Evolutionary conservation across 2,888 invertebrate species (phyloP).

Genomic region (Phortica okadai): DNA sequence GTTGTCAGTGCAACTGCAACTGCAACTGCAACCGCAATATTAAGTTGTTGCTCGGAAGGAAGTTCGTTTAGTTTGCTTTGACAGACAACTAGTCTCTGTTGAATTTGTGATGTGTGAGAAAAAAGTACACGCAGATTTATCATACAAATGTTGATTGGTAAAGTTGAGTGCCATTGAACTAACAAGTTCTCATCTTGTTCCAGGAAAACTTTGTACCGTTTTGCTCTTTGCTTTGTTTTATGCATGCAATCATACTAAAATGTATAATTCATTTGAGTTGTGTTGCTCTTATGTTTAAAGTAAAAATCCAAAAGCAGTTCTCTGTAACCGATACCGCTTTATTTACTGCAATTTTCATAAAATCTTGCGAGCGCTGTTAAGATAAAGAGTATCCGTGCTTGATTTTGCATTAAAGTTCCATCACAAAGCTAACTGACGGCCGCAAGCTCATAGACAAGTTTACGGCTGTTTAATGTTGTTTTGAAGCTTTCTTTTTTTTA

Average conservation of each 20-base stretch:
- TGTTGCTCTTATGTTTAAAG: too few relatives aligned
- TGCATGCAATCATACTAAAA: too few relatives aligned
- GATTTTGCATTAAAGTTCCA: too few relatives aligned
- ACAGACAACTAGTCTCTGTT: not conserved
- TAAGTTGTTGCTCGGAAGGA: slow-evolving; percentile 4
- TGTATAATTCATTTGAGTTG: too few relatives aligned
- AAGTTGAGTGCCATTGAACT: slow-evolving; percentile 3
- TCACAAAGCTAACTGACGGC: too few relatives aligned
- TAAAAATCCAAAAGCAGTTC: too few relatives aligned
- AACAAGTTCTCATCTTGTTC: not conserved
- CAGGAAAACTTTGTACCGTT: slow-evolving; percentile 4
- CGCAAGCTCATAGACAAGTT: too few relatives aligned
- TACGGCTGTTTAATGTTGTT: too few relatives aligned
- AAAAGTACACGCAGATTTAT: not conserved
- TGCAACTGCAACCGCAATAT: not conserved
- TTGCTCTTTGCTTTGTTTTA: not conserved
- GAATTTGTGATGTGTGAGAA: slow-evolving; percentile 29
- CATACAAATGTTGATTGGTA: slow-evolving; percentile 3
- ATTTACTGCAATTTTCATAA: too few relatives aligned
- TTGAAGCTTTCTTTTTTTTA: too few relatives aligned
- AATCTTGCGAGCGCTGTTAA: too few relatives aligned
- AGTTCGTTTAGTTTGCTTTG: slow-evolving; percentile 8
- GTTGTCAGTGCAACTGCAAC: not conserved
- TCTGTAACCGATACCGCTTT: not conserved
- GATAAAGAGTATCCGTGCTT: too few relatives aligned